Evolutionary conservation across 1,140 invertebrate genomes (phyloP).

Genomic region (Drosophila orosa): DNA sequence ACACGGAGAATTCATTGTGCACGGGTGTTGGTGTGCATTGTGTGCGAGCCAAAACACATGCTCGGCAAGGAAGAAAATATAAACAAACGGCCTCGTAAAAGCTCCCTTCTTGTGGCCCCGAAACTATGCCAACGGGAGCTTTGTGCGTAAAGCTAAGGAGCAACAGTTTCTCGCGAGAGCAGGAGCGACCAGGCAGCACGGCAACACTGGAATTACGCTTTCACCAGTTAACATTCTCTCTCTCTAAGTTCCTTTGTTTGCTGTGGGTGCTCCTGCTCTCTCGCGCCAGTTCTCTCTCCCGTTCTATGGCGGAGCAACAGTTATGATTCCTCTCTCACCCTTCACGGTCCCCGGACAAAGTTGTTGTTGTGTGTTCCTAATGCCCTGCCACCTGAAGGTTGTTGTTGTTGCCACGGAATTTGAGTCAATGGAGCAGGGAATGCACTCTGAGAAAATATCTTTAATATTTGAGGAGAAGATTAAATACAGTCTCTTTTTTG

Average conservation of each 20-base stretch:
- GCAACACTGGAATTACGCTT: slow-evolving; percentile 62
- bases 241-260: neutral
- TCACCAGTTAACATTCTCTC: neutral
- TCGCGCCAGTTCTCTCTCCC: slow-evolving; percentile 7
- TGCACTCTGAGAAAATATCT: neutral
- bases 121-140: slow-evolving; percentile 76
- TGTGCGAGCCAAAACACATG: slow-evolving; percentile 63
- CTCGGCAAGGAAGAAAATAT: slow-evolving; percentile 68
- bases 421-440: slow-evolving; percentile 54
- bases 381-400: slow-evolving; percentile 57
- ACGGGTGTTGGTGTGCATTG: slow-evolving; percentile 14
- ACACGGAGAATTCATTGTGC: slow-evolving; percentile 30
- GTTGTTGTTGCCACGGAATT: slow-evolving; percentile 39
- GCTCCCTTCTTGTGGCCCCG: slow-evolving; percentile 43
- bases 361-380: slow-evolving; percentile 34
- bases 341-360: slow-evolving; percentile 66
- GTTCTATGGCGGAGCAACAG: slow-evolving; percentile 62
- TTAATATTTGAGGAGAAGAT: neutral
- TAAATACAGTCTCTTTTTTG: neutral
- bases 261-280: slow-evolving; percentile 15
- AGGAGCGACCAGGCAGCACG: slow-evolving; percentile 36
- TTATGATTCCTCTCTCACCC: slow-evolving; percentile 64
- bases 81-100: slow-evolving; percentile 80
- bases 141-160: slow-evolving; percentile 71
- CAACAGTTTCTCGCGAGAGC: slow-evolving; percentile 62